Conservation (phyloP, 1,140 invertebrate species). For the Mycetomoellerius zeteki region DNA sequence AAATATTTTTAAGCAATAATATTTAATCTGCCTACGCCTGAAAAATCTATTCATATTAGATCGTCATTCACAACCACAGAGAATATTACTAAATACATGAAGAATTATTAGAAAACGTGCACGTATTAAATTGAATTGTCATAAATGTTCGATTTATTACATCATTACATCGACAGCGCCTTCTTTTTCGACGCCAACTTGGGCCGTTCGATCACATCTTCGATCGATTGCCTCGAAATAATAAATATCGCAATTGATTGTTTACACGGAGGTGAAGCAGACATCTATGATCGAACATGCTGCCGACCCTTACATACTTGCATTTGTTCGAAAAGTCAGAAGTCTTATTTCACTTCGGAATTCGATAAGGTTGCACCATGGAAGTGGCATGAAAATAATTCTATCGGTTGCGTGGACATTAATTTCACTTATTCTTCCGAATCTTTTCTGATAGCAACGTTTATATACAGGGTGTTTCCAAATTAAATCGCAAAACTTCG, state of each 20-base stretch:
- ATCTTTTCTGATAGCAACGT: background rate
- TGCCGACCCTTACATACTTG: background rate
- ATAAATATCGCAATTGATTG: constrained; percentile 42
- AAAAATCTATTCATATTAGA: background rate
- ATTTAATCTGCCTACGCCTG: background rate
- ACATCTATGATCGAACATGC: constrained; percentile 1
- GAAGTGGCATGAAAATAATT: constrained; percentile 3
- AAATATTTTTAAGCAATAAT: background rate
- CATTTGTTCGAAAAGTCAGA: background rate
- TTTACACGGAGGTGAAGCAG: constrained; percentile 26
- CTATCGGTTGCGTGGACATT: background rate
- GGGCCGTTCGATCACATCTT: background rate
- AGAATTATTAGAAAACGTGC: background rate
- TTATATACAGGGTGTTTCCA: no score
- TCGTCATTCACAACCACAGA: background rate
- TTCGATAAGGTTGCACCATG: background rate
- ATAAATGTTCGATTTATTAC: constrained; percentile 41
- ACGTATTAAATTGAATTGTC: constrained; percentile 10
- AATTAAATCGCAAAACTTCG: no score
- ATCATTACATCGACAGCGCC: constrained; percentile 13
- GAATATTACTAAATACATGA: constrained; percentile 1
- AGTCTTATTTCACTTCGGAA: background rate
- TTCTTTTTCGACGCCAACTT: background rate
- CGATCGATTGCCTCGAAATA: constrained; percentile 50
- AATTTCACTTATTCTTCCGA: constrained; percentile 36